Evolutionary conservation across 1,140 invertebrate species (phyloP), one percentile per base, ranked within the genome.

Genomic region (Oryctes rhinoceros): DNA sequence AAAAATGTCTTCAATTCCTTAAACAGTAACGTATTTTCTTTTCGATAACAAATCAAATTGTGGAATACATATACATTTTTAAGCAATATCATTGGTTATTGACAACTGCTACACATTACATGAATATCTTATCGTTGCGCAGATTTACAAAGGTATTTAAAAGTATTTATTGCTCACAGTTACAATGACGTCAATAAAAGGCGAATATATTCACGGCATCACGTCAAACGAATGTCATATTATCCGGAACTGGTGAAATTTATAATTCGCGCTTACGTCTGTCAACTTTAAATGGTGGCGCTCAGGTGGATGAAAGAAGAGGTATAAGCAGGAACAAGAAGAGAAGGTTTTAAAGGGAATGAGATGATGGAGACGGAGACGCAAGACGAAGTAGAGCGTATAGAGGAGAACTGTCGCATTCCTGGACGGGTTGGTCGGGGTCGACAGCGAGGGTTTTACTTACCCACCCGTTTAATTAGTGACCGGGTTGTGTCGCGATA

Each of bases 401-500:
- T 11, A 39, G 47, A 44, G 75, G 75, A 76, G 47, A 44, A 49
- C 47, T 49, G 75, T 76, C 75, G 75, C 37, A 76, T 76, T 76
- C 75, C 75, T 76, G 75, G 39, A 76, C 47, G 39, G 75, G 47
- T 37, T 76, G 75, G 39, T 49, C 75, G 75, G 75, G 75, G 75
- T 76, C 75, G 75, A 76, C 75, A 76, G 75, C 75, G 75, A 76
- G 47, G 75, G 75, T 49, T 44, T 76, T 76, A 76, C 75, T 49
- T 49, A 49, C 75, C 75, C 75, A 49, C 75, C 75, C 75, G 75
- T 76, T 76, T 76, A 76, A 76, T 76, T 76, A 76, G 75, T 76
- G 75, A 76, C 75, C 75, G 75, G 75, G 78, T 59, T 78, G 59
- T 44, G 77, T 62, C 80, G 39, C 77, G 81, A 82, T 82, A 82